Evolutionary conservation across 2,113 vertebrate genomes (phyloP).

Genomic region (Eonycteris spelaea): DNA sequence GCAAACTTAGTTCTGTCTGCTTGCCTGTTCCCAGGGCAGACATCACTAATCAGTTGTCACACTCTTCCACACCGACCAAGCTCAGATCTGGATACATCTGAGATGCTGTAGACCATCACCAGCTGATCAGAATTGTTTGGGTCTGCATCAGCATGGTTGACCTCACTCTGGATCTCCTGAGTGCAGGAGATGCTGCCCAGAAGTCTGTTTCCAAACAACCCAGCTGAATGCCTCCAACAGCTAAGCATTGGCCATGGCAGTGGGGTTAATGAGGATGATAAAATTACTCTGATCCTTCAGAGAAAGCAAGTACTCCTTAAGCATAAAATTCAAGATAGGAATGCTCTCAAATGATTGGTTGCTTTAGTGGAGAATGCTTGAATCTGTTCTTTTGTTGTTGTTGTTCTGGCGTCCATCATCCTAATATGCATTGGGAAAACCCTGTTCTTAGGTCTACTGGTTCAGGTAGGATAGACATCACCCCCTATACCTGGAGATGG

Average conservation of each 20-base stretch:
- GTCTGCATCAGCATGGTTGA: neutral
- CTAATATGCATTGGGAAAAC: neutral
- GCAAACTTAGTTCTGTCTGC: neutral
- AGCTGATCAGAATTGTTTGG: neutral
- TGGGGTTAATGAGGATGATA: no score
- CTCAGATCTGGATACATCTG: neutral
- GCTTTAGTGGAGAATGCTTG: neutral
- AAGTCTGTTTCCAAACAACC: neutral
- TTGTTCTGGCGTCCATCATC: neutral
- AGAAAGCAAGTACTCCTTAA: neutral
- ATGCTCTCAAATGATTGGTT: neutral
- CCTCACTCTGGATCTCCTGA: neutral
- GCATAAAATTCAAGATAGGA: neutral
- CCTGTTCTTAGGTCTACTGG: neutral
- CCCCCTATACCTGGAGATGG: no score
- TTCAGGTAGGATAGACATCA: neutral
- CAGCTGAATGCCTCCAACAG: neutral
- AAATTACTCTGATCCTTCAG: neutral
- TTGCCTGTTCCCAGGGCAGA: neutral
- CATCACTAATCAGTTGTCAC: neutral
- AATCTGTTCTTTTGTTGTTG: neutral
- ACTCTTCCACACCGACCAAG: neutral
- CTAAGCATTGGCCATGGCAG: neutral
- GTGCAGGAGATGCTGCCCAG: neutral
- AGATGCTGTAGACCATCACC: neutral